A percentile compares a stretch with the other conserved stretches of the same genome.
phyloP scores from a whole-genome alignment of 2,113 vertebrate species.

The Oreocharis arfaki region DNA sequence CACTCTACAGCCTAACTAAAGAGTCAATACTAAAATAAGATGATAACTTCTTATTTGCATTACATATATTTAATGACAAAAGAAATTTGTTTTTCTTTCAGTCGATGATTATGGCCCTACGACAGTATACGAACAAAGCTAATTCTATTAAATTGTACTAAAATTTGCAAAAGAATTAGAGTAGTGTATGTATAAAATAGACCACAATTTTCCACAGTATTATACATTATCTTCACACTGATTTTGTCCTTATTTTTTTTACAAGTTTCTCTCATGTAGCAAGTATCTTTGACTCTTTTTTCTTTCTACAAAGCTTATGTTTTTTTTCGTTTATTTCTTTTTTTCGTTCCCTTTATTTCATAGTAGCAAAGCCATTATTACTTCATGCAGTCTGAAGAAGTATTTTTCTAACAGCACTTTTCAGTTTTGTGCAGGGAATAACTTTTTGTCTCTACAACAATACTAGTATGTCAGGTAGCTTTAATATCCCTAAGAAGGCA shows the following conservation, averaged over 20 bases:
- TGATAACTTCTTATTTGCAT: not conserved
- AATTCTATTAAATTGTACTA: not conserved
- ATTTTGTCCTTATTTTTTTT: not conserved
- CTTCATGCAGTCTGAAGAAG: not conserved
- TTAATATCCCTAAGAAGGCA: not conserved
- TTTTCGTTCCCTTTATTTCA: not conserved
- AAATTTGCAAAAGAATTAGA: not conserved
- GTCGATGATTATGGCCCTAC: not conserved
- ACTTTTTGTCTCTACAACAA: not conserved
- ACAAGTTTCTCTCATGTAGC: not conserved
- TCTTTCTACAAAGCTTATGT: not conserved
- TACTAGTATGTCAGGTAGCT: not conserved
- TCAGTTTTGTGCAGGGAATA: not conserved
- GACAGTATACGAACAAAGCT: not conserved
- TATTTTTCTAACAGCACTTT: not conserved
- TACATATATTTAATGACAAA: not conserved
- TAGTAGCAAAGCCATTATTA: not conserved
- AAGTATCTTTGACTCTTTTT: not conserved
- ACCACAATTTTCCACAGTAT: not conserved
- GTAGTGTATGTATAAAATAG: not conserved
- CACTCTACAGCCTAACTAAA: not conserved
- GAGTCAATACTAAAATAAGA: not conserved
- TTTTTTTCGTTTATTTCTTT: not conserved
- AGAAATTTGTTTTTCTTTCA: not conserved
- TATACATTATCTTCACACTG: not conserved